Evolutionary conservation across 2,888 invertebrate genomes (phyloP).

Genomic region (Bruchidius siliquastri): DNA sequence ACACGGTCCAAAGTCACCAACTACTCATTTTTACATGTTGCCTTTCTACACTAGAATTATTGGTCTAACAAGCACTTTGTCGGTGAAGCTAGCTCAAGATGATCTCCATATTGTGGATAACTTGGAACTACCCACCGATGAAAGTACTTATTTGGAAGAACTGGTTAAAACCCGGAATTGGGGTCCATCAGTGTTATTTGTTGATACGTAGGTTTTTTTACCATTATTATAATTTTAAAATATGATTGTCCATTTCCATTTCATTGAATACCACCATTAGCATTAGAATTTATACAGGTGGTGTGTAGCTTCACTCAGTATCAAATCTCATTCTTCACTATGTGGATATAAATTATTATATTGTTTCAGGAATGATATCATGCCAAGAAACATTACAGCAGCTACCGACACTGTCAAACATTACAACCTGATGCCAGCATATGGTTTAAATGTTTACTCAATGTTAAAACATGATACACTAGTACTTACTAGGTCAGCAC

Average conservation of each 20-base stretch:
- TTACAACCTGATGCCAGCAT: slow-evolving; percentile 92
- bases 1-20: slow-evolving; percentile 90
- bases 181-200: slow-evolving; percentile 93
- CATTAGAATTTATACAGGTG: no score
- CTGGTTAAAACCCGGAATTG: slow-evolving; percentile 81
- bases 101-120: slow-evolving; percentile 87
- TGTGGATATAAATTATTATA: no score
- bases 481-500: slow-evolving; percentile 78
- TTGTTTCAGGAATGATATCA: slow-evolving; percentile 70
- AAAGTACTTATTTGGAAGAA: slow-evolving; percentile 72
- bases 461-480: slow-evolving; percentile 96
- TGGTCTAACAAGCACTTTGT: slow-evolving; percentile 79
- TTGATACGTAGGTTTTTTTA: slow-evolving; percentile 68
- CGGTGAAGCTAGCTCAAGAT: slow-evolving; percentile 91
- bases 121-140: slow-evolving; percentile 79
- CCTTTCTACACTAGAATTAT: slow-evolving; percentile 70
- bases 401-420: slow-evolving; percentile 76
- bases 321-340: no score
- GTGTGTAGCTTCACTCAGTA: no score
- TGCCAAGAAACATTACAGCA: slow-evolving; percentile 81
- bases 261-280: no score
- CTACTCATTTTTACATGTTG: slow-evolving; percentile 89
- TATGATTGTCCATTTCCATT: no score
- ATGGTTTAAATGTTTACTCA: slow-evolving; percentile 92
- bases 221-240: no score